Conservation (phyloP, 1,140 invertebrate genomes). For the Hylyphantes graminicola region DNA sequence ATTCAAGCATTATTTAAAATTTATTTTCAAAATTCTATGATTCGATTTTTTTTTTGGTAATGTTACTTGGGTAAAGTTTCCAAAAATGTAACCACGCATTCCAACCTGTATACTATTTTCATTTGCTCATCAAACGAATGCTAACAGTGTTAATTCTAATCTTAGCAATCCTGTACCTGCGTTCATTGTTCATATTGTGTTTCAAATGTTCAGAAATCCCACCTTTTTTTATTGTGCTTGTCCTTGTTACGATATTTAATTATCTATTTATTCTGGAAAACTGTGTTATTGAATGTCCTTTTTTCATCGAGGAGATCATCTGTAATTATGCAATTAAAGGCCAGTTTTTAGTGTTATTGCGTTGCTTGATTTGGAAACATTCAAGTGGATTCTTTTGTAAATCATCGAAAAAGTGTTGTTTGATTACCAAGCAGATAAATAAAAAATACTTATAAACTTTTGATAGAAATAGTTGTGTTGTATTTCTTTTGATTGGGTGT, state of each 20-base stretch:
- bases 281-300: slow-evolving; percentile 56
- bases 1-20: too few relatives aligned
- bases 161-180: slow-evolving; percentile 39
- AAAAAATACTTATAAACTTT: too few relatives aligned
- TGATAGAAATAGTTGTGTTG: too few relatives aligned
- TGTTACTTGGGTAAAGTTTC: too few relatives aligned
- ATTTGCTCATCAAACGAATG: too few relatives aligned
- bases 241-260: slow-evolving; percentile 61
- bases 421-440: too few relatives aligned
- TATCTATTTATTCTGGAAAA: slow-evolving; percentile 61
- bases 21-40: too few relatives aligned
- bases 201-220: slow-evolving; percentile 56
- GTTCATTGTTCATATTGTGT: slow-evolving; percentile 50
- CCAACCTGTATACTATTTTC: too few relatives aligned
- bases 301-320: slow-evolving; percentile 37
- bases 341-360: slow-evolving; percentile 60
- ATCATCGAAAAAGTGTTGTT: background rate
- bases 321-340: slow-evolving; percentile 60
- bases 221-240: slow-evolving; percentile 48
- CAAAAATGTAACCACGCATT: too few relatives aligned
- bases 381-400: background rate
- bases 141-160: too few relatives aligned
- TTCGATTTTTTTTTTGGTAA: too few relatives aligned
- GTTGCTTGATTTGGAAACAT: slow-evolving; percentile 2
- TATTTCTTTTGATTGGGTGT: too few relatives aligned